Evolutionary conservation across 2,797 vertebrate species (phyloP), one percentile per base, ranked within the genome.

Genomic region (Dendrocincla tyrannina): DNA sequence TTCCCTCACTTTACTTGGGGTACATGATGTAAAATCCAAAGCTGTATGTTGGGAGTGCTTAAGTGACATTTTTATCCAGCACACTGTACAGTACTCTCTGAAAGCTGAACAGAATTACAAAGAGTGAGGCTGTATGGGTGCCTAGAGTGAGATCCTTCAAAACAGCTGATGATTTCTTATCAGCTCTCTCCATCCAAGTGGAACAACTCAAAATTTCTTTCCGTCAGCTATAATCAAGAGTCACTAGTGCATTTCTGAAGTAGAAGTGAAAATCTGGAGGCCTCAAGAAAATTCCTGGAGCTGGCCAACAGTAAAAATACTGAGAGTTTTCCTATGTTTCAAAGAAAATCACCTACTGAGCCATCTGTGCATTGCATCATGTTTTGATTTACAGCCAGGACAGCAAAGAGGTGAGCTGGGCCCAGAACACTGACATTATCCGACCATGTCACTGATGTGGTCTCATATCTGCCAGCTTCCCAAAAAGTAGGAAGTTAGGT

Each of bases 271-370:
- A 89, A 90, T 77, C 67, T 82, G 41, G 56, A 91, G 63, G 63
- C 52, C 89, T 87, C 75, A 69, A 52, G 62, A 88, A 95, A 91
- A 89, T 91, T 88, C 62, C 64, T 72, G 58, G 72, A 92, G 49
- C 46, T 66, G 25, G 58, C 30, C 73, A 86, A 75, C 22, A 86
- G 58, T 25, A 66, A 10, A 78, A 93, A 85, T 33, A 78, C 37
- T 28, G 19, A 74, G 59, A 56, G 17, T 42, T 77, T 58, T 91
- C 32, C 66, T 25, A 4, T 1, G 4, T 85, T 95, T 91, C 68
- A 88, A 84, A 89, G 56, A 85, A 91, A 93, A 89, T 86, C 73
- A 88, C 62, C 52, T 50, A 83, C 39, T 24, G 50, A 84, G 62
- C 69, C 96, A 95, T 86, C 82, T 95, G 73, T 89, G 69, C 91